phyloP scores from a whole-genome alignment of 2,888 invertebrate genomes.

The Sinotaia quadrata region DNA sequence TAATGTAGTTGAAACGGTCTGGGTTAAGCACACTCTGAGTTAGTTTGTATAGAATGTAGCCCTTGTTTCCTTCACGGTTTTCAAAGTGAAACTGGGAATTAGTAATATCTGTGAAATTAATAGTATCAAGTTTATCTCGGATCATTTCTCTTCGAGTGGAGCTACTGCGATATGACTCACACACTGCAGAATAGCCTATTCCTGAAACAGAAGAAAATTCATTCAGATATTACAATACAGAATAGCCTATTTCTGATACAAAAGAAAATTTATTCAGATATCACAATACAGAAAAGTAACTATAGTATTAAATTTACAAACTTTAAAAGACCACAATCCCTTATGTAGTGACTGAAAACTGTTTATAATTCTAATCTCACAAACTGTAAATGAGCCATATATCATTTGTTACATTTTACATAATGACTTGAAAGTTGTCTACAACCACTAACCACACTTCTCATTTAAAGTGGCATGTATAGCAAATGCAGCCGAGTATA shows the following conservation, averaged over 20 bases:
- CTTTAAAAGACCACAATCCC: no score
- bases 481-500: constrained; percentile 64
- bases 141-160: constrained; percentile 42
- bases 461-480: constrained; percentile 55
- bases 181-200: constrained; percentile 56
- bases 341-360: no score
- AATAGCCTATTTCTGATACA: no score
- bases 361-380: no score
- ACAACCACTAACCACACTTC: constrained; percentile 45
- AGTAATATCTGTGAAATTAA: constrained; percentile 58
- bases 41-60: constrained; percentile 42
- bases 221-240: no score
- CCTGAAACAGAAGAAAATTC: no score
- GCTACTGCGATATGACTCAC: constrained; percentile 55
- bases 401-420: no score
- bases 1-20: constrained; percentile 7
- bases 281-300: no score
- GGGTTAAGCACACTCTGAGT: not conserved
- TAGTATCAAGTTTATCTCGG: constrained; percentile 49
- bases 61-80: constrained; percentile 58
- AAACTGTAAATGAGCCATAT: no score
- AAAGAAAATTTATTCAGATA: no score
- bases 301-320: no score
- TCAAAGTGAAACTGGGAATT: constrained; percentile 52
- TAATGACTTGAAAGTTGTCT: not conserved